These are phyloP conservation scores for Drosophila ohnishii DNA, from an alignment of 1,140 invertebrate genomes.

Conservation along the genomic window DNA sequence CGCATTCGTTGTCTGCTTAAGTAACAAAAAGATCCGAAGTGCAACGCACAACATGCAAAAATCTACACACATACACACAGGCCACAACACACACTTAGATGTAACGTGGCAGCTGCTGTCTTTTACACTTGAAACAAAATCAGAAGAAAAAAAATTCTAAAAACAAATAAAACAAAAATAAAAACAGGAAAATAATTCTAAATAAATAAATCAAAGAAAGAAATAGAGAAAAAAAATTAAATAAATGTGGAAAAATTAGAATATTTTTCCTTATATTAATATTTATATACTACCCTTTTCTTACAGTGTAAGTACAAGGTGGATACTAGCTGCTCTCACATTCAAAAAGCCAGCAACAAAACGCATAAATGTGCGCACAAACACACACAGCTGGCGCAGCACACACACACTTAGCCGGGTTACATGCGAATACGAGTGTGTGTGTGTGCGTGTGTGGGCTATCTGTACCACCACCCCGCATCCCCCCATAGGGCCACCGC, in stretches of 20 bases:
- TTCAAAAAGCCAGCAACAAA: constrained; percentile 63
- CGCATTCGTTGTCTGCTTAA: constrained; percentile 21
- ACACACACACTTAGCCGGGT: neutral
- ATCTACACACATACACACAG: constrained; percentile 31
- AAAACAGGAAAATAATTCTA: neutral
- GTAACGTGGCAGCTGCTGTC: constrained; percentile 13
- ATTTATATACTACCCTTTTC: neutral
- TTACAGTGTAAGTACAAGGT: constrained; percentile 48
- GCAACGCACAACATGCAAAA: constrained; percentile 62
- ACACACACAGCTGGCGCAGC: constrained; percentile 30
- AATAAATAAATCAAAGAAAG: neutral
- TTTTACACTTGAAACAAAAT: neutral
- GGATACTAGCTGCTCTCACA: constrained; percentile 54
- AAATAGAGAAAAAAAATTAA: neutral
- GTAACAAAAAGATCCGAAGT: constrained; percentile 43
- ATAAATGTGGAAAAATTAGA: neutral
- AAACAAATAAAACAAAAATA: neutral
- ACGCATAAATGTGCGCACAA: constrained; percentile 69
- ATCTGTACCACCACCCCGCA: constrained; percentile 2
- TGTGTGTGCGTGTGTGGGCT: neutral
- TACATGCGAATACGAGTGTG: constrained; percentile 1
- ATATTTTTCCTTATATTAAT: neutral
- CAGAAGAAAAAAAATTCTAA: too few relatives aligned
- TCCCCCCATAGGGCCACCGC: neutral
- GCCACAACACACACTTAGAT: constrained; percentile 5